Base-by-base conservation (phyloP, 2,888 invertebrate species). In the Melanophora roralis region DNA sequence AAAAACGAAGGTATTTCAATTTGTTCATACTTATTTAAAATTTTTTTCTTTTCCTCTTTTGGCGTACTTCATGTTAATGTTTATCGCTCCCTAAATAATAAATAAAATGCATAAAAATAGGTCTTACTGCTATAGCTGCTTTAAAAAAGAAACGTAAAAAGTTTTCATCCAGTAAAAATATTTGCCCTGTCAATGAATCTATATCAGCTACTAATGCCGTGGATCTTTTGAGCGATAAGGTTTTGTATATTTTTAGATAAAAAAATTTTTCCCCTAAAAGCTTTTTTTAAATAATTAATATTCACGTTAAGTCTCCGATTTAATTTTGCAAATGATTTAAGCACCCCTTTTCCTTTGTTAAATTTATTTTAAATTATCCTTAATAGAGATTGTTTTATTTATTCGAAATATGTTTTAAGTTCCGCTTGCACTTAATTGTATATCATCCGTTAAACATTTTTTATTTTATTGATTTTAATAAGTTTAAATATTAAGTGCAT, bases 121-220 rank as follows among this genome's bases (percentile, higher is more conserved):
- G 89, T 76, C 84, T 89, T 1, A 89, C 88, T 23, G 95, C 95
- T 67, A 91, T 95, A 81, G 95, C 95, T 1, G 93, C 95, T 23
- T 91, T 96, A 71, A 94, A 94, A 87, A 93, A 94, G 86, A 96
- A 95, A 89, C 92, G 95, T 82, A 95, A 95, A 90, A 95, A 95
- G 88, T 96, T 95, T 90, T 95, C 95, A 0, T 94, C 95, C 82
- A 95, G 95, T 77, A 92, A 95, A 84, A 93, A 94, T 81, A 92
- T 93, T 64, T 93, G 91, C 84, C 92, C 92, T 6, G 91, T 92
- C 38, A 91, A 91, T 65, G 90, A 90, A 77, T 90, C 91, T 11
- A 88, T 88, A 78, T 85, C 89, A 36, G 85, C 88, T 36, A 83
- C 82, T 67, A 83, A 82, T 68, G 78, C 75, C 45, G 75, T 73